phyloP scores from a whole-genome alignment of 2,888 invertebrate genomes.

The Pecten maximus region DNA sequence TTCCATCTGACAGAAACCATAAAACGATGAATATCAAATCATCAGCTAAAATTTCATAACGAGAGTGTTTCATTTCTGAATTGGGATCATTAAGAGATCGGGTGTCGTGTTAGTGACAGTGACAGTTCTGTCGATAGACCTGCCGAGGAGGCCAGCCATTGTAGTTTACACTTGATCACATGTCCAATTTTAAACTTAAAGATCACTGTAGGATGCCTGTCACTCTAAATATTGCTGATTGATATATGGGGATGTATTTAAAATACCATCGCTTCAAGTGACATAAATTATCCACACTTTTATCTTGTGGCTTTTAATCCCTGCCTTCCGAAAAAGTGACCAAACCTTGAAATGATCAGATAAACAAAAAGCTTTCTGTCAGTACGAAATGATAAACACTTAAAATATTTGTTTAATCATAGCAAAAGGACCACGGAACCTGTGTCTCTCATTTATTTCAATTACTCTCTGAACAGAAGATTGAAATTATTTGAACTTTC shows the following conservation, averaged over 20 bases:
- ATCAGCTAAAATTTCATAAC: conserved; percentile 13
- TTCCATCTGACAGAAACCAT: background rate
- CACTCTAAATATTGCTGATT: background rate
- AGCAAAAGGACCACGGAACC: background rate
- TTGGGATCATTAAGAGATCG: background rate
- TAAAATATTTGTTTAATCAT: background rate
- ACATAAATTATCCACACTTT: background rate
- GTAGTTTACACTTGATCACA: background rate
- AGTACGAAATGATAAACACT: background rate
- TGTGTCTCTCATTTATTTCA: background rate
- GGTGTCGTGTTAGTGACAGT: background rate
- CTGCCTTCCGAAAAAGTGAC: background rate
- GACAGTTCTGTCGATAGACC: background rate
- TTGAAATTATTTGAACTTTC: too few relatives aligned
- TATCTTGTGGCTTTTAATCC: background rate
- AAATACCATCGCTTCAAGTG: background rate
- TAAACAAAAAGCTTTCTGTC: background rate
- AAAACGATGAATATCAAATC: background rate
- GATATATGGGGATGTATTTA: background rate
- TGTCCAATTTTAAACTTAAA: background rate
- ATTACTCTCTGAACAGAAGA: background rate
- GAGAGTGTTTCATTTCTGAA: conserved; percentile 5
- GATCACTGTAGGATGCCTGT: background rate
- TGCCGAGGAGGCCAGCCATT: background rate
- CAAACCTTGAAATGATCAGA: background rate